Conservation (phyloP, 2,113 vertebrate genomes). For the Prolemur simus region DNA sequence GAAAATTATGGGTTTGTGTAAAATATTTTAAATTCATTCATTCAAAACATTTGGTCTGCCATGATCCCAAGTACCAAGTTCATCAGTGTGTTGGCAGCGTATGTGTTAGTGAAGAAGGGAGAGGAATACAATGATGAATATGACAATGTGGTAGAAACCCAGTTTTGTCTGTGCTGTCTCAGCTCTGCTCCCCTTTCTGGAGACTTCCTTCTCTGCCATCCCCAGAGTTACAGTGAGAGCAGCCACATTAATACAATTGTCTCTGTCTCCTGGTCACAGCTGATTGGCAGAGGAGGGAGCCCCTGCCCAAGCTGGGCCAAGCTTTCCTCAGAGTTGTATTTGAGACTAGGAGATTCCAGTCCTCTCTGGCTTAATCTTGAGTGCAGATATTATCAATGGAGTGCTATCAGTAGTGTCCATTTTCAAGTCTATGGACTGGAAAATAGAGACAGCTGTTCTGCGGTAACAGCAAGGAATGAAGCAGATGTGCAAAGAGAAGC, state of each 20-base stretch:
- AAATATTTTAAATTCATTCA: constrained; percentile 25
- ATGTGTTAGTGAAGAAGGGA: background rate
- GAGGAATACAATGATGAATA: background rate
- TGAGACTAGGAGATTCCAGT: background rate
- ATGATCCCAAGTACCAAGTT: background rate
- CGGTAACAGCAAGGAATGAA: background rate
- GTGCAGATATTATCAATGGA: background rate
- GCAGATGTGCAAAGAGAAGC: background rate
- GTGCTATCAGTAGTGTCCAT: background rate
- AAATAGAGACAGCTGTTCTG: background rate
- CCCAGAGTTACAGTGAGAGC: background rate
- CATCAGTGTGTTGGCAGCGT: background rate
- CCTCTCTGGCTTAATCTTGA: background rate
- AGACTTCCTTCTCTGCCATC: background rate
- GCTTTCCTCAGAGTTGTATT: background rate
- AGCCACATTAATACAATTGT: background rate
- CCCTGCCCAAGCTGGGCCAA: background rate
- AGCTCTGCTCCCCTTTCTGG: background rate
- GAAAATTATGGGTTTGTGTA: background rate
- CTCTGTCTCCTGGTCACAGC: background rate
- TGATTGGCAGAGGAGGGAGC: background rate
- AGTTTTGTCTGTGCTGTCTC: background rate
- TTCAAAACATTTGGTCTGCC: background rate
- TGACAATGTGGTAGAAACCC: background rate
- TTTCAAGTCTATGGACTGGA: background rate